Evolutionary conservation across 2,888 invertebrate species (phyloP).

Genomic region (Microplitis manilae): DNA sequence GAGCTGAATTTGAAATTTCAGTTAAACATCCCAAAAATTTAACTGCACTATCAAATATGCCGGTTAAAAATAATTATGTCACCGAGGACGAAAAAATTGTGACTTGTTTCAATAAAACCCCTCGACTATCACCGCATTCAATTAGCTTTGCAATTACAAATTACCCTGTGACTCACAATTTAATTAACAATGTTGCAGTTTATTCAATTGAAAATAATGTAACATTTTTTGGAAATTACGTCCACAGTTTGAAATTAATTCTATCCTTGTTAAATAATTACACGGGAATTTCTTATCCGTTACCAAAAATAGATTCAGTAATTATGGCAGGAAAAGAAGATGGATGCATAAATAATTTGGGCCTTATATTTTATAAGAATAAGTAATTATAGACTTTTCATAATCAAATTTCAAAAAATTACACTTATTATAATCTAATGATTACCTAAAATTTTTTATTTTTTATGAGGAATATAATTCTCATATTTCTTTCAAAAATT

Average conservation of each 20-base stretch:
- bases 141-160: constrained; percentile 83
- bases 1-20: constrained; percentile 78
- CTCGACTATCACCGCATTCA: constrained; percentile 83
- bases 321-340: constrained; percentile 76
- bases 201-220: constrained; percentile 82
- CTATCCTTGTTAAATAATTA: constrained; percentile 83
- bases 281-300: constrained; percentile 84
- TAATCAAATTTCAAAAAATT: no score
- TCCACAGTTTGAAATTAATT: constrained; percentile 74
- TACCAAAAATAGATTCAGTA: constrained; percentile 90
- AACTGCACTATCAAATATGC: constrained; percentile 67
- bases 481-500: no score
- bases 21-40: constrained; percentile 74
- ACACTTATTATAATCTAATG: no score
- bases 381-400: no score
- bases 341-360: background rate
- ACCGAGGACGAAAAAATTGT: constrained; percentile 41
- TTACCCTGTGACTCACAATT: constrained; percentile 49
- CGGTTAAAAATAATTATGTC: constrained; percentile 7
- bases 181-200: constrained; percentile 72
- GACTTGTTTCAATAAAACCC: constrained; percentile 64
- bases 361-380: background rate
- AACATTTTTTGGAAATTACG: constrained; percentile 83
- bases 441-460: no score
- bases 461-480: no score